Evolutionary conservation across 1,140 invertebrate species (phyloP).

Genomic region (Bradysia coprophila): DNA sequence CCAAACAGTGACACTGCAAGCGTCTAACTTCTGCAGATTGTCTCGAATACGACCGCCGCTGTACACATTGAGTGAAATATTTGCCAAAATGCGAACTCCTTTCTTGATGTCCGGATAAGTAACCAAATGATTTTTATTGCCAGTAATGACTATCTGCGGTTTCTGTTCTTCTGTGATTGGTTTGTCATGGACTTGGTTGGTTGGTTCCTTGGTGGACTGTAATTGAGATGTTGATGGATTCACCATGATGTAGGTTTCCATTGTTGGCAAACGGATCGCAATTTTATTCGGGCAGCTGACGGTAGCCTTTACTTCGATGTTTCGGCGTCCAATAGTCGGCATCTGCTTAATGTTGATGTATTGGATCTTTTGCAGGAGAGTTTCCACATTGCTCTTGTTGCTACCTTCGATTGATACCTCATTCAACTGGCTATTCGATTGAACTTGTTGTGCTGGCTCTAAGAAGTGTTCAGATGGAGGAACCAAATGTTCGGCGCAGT

Average conservation of each 20-base stretch:
- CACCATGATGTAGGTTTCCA: constrained; percentile 23
- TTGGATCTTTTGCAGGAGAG: constrained; percentile 66
- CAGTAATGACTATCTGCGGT: constrained; percentile 4
- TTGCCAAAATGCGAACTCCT: constrained; percentile 19
- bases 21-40: constrained; percentile 48
- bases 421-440: constrained; percentile 44
- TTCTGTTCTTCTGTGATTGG: constrained; percentile 6
- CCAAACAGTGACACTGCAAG: constrained; percentile 79
- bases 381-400: constrained; percentile 76
- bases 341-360: constrained; percentile 80
- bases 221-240: constrained; percentile 8
- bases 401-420: constrained; percentile 83
- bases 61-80: constrained; percentile 11
- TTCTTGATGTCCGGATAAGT: constrained; percentile 21
- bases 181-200: constrained; percentile 1
- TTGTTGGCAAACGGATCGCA: constrained; percentile 14
- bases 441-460: constrained; percentile 9
- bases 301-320: constrained; percentile 64
- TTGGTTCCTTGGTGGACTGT: neutral
- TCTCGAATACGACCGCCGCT: constrained; percentile 11
- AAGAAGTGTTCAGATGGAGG: constrained; percentile 9
- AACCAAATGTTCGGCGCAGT: constrained; percentile 20
- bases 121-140: constrained; percentile 19
- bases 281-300: constrained; percentile 34
- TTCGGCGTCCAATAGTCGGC: constrained; percentile 80